Evolutionary conservation across 2,888 invertebrate species (phyloP), one percentile per base, ranked within the genome.

Genomic region (Caenorhabditis wallacei): DNA sequence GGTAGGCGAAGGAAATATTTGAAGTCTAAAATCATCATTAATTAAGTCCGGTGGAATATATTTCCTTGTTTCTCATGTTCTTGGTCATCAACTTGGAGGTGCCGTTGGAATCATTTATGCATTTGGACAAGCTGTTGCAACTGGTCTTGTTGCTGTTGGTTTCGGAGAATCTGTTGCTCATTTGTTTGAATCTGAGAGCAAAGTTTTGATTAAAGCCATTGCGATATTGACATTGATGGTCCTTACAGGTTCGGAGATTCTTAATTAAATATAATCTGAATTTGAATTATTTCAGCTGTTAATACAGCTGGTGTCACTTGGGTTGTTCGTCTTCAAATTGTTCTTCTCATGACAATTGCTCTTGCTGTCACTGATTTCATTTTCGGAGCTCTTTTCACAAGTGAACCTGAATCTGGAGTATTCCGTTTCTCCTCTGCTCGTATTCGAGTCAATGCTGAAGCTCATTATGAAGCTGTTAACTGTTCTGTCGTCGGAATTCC

Each of bases 231-330:
- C 97, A 57, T 95, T 97, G 1, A 93, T 97, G 57, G 93, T 97
- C 46, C 94, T 98, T 2, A 88, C 88, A 16, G 88, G 88, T 88
- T 30, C n/a, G n/a, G 43, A 22, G 40, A 40, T 10, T 40, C 2
- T 11, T 2, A 40, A 10, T 40, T 5, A 10, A 40, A 40, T 10
- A 40, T 13, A 13, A 40, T 40, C 4, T 40, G 4, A 40, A 40
- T 40, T 11, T 7, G 11, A n/a, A 3, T n/a, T 13, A 54, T 90
- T 89, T 43, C 90, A 93, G 93, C 95, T 83, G 97, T 98, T 88
- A 98, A 98, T 93, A 94, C 97, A 53, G 97, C 97, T 30, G 98
- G 98, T 51, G 97, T 98, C 0, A 97, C 97, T 92, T 98, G 97
- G 97, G 97, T 98, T 30, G 95, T 98, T 76, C 96, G 98, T 92